These are phyloP conservation scores for Phyllostomus hastatus DNA, from an alignment of 2,113 vertebrate species.

Conservation along the genomic window DNA sequence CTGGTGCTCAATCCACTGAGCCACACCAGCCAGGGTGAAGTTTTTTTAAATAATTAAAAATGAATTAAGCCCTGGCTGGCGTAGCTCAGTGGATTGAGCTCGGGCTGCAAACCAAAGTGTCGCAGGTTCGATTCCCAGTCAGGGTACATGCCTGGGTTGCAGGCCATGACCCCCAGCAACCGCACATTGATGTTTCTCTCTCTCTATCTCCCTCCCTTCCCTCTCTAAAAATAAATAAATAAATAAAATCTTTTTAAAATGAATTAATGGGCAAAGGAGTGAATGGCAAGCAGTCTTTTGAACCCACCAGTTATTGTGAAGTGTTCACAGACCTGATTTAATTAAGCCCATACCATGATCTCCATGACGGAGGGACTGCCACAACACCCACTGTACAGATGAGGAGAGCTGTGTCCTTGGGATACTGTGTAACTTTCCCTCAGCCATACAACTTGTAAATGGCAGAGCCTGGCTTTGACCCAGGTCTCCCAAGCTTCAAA, in stretches of 20 bases:
- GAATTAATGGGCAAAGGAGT: not conserved
- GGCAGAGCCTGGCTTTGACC: not conserved
- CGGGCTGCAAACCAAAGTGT: too few relatives aligned
- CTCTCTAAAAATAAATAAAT: too few relatives aligned
- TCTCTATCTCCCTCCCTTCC: too few relatives aligned
- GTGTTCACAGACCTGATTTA: not conserved
- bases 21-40: too few relatives aligned
- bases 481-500: not conserved
- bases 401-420: not conserved
- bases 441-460: not conserved
- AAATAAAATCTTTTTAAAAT: not conserved
- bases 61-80: not conserved
- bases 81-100: too few relatives aligned
- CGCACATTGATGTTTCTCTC: too few relatives aligned
- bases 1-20: too few relatives aligned
- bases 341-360: not conserved
- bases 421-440: not conserved
- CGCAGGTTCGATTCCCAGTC: too few relatives aligned
- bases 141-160: too few relatives aligned
- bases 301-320: not conserved
- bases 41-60: not conserved
- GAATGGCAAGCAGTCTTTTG: not conserved
- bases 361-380: accelerated
- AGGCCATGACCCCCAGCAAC: too few relatives aligned
- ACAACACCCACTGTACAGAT: not conserved